Conservation (phyloP, 1,140 invertebrate genomes). For the Magallana ariakensis region DNA sequence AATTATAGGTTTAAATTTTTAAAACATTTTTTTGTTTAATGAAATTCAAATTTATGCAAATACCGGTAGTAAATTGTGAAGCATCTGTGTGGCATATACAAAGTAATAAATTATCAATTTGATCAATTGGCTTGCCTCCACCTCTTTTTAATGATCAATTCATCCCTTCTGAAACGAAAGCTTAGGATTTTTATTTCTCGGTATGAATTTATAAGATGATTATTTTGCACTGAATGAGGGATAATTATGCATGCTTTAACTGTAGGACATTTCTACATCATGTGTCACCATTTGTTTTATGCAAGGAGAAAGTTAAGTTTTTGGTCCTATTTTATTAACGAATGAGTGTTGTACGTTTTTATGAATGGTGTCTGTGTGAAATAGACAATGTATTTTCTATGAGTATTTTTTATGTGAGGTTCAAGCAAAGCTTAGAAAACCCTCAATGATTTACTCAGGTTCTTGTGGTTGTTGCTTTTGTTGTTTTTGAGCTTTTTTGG, state of each 20-base stretch:
- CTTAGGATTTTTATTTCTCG: background rate
- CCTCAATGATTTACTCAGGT: no score
- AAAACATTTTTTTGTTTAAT: no score
- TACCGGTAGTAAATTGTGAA: background rate
- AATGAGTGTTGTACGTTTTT: background rate
- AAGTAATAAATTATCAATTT: constrained; percentile 10
- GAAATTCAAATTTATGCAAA: constrained; percentile 17
- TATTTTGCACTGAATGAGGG: background rate
- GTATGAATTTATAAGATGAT: background rate
- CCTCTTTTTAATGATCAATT: constrained; percentile 31
- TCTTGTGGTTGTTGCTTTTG: no score
- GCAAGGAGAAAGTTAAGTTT: background rate
- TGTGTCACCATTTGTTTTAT: constrained; percentile 12
- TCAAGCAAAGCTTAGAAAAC: no score
- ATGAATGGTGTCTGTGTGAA: background rate
- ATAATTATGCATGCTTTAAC: background rate
- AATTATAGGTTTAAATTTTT: no score
- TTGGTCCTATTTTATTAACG: background rate
- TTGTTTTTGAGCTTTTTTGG: no score
- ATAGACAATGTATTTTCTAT: background rate
- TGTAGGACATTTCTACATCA: background rate
- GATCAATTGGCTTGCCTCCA: constrained; percentile 18
- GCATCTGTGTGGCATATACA: constrained; percentile 1
- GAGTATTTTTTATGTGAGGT: background rate
- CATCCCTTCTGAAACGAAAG: background rate